A percentile compares a stretch with the other conserved stretches of the same genome.
phyloP scores from a whole-genome alignment of 2,113 vertebrate genomes.

The Calidris pygmaea region DNA sequence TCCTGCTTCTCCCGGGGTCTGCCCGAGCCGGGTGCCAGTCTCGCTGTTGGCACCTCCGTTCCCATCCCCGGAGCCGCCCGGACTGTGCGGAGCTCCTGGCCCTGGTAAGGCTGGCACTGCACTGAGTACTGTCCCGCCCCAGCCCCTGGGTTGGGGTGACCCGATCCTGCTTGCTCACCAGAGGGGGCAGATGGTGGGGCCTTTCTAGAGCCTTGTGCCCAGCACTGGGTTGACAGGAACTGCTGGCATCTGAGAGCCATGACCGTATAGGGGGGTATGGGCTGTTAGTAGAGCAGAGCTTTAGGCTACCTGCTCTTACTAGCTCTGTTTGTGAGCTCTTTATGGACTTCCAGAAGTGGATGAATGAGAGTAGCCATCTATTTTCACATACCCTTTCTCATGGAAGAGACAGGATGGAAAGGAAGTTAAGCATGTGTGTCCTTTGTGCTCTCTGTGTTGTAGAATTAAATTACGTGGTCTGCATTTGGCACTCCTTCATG shows the following conservation, averaged over 20 bases:
- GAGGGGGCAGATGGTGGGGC: rapidly evolving
- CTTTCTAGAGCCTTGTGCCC: background rate
- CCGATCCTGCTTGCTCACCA: rapidly evolving
- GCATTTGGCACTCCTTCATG: background rate
- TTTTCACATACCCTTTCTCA: background rate
- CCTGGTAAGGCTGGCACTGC: too few species aligned
- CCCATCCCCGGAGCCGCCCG: rapidly evolving
- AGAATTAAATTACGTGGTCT: rapidly evolving
- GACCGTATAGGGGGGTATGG: rapidly evolving
- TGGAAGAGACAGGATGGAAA: background rate
- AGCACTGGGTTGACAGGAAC: rapidly evolving
- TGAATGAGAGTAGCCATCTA: background rate
- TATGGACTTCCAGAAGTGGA: background rate
- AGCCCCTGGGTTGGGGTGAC: rapidly evolving
- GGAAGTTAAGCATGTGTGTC: background rate
- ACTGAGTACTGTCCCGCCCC: background rate
- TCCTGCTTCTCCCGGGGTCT: background rate
- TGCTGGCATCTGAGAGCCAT: rapidly evolving
- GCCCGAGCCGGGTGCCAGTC: rapidly evolving
- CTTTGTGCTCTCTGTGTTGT: too few species aligned
- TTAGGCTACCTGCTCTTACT: rapidly evolving
- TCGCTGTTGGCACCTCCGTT: background rate
- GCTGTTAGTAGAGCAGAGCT: background rate
- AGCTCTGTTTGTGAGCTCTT: background rate
- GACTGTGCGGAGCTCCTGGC: too few species aligned